Base-by-base conservation (phyloP, 2,888 invertebrate species). In the Sinhomidia bicolor region DNA sequence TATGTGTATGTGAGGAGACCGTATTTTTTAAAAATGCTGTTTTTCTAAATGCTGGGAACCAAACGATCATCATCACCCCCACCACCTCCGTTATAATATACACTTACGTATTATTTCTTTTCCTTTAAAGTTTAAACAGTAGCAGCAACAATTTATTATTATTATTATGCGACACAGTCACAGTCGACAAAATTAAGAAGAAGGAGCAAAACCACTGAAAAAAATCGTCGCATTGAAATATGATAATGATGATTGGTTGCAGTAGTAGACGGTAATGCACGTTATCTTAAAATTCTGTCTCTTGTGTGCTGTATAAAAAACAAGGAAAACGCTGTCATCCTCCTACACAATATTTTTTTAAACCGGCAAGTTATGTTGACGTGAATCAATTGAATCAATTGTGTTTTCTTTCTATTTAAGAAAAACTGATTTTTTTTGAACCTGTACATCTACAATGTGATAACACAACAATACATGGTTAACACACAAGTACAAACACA, bases 31-130 rank as follows among this genome's bases (percentile, higher is more conserved):
- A 54, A 54, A 54, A 10, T 41, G 23, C 7, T 62, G 60, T n/a
- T 51, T 41, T 62, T 9, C n/a, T 80, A 80, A 62, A 85, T 79
- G 47, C 54, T 85, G 85, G 85, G 85, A 85, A 85, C 62, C 62
- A 29, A 26, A 60, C 7, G 23, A 29, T 29, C 26, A 51, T 74
- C 47, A 20, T 74, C 51, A 44, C 26, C 74, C 23, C 36, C 5
- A 41, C n/a, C 65, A 65, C n/a, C 65, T 51, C 17, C n/a, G 9
- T 65, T n/a, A n/a, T 36, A n/a, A n/a, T n/a, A n/a, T n/a, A n/a
- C n/a, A n/a, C n/a, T n/a, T n/a, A n/a, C n/a, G n/a, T n/a, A n/a
- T n/a, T n/a, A n/a, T n/a, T n/a, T n/a, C n/a, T n/a, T n/a, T n/a
- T n/a, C n/a, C n/a, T n/a, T n/a, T n/a, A n/a, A n/a, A n/a, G n/a